A percentile compares a stretch with the other conserved stretches of the same genome.
Evolutionary conservation across 1,140 invertebrate species (phyloP).

Genomic region (Triops cancriformis): DNA sequence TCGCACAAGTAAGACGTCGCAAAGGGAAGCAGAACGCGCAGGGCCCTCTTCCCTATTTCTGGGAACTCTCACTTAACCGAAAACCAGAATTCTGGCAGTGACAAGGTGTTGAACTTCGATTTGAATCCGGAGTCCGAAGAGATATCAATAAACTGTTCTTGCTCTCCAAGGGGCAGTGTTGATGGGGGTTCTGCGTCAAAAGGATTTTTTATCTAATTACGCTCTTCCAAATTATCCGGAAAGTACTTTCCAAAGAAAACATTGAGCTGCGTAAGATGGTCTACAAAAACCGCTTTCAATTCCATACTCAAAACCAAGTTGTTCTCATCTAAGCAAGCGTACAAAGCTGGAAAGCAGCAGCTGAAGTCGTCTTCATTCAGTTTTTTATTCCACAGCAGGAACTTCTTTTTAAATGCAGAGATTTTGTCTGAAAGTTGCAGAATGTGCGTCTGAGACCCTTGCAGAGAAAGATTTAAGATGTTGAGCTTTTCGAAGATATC

Average conservation of each 20-base stretch:
- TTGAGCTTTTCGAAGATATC: background rate
- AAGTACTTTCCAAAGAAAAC: background rate
- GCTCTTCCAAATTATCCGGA: background rate
- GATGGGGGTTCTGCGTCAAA: background rate
- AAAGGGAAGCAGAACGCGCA: slow-evolving; percentile 30
- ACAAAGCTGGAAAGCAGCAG: background rate
- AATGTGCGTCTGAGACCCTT: background rate
- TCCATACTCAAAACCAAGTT: background rate
- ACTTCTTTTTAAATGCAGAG: slow-evolving; percentile 34
- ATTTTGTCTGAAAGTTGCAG: slow-evolving; percentile 31
- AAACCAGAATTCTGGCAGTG: background rate
- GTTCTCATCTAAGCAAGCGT: background rate
- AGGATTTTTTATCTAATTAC: slow-evolving; percentile 3
- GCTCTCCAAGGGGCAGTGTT: background rate
- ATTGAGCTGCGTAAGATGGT: background rate
- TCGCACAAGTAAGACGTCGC: slow-evolving; percentile 35
- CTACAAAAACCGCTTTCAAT: background rate
- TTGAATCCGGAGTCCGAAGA: background rate
- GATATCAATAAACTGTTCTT: background rate
- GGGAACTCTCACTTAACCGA: background rate
- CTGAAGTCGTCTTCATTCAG: background rate
- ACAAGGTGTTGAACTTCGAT: background rate
- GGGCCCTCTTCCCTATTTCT: background rate
- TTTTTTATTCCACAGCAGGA: background rate
- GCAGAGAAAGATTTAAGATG: background rate